Evolutionary conservation across 2,797 vertebrate species (phyloP).

Genomic region (Eulemur coronatus): DNA sequence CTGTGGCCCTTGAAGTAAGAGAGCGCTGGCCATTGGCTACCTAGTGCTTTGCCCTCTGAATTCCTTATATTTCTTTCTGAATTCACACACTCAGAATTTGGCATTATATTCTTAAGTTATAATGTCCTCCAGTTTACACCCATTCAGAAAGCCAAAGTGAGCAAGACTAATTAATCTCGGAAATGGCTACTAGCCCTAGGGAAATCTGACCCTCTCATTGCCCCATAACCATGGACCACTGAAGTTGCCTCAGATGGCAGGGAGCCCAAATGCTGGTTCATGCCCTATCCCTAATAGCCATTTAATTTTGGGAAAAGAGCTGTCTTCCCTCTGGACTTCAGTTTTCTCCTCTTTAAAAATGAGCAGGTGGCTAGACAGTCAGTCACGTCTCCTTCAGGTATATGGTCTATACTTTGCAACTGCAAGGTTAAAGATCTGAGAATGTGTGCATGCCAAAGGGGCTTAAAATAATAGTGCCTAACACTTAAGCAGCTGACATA

Average conservation of each 20-base stretch:
- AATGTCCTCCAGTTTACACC: neutral
- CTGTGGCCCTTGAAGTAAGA: neutral
- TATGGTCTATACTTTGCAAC: neutral
- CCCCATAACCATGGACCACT: neutral
- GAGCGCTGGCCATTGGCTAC: neutral
- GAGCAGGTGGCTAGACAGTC: neutral
- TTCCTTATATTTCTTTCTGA: neutral
- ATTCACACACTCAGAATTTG: neutral
- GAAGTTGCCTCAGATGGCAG: neutral
- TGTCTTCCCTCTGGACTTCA: neutral
- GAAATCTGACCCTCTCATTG: neutral
- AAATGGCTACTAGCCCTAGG: neutral
- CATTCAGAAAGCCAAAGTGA: neutral
- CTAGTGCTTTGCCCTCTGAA: neutral
- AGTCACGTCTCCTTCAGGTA: neutral
- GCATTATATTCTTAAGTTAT: neutral
- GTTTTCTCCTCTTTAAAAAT: constrained; percentile 39
- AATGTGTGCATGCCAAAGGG: neutral
- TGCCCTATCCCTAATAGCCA: neutral
- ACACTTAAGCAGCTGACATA: neutral
- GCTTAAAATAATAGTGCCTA: constrained; percentile 13
- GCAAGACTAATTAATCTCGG: neutral
- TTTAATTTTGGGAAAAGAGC: neutral
- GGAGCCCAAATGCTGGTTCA: neutral
- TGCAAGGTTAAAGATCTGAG: neutral